Percentiles rank a stretch among this genome's conserved stretches.
phyloP scores from a whole-genome alignment of 2,888 invertebrate species.

The Apodemia hepburni region DNA sequence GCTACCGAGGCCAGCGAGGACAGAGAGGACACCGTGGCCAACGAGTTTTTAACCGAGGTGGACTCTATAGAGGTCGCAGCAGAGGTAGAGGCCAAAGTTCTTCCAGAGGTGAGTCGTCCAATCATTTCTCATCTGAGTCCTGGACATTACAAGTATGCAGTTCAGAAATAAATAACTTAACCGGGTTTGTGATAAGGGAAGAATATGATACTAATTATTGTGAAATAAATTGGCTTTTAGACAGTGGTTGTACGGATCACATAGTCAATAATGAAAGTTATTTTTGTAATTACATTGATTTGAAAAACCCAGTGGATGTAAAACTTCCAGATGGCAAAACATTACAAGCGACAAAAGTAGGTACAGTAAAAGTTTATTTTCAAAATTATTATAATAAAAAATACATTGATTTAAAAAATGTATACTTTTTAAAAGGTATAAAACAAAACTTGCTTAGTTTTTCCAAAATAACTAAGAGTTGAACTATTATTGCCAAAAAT shows the following conservation, averaged over 20 bases:
- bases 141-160: conserved; percentile 32
- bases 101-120: no score
- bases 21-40: conserved; percentile 9
- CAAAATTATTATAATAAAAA: conserved; percentile 2
- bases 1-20: conserved; percentile 24
- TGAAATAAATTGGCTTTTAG: conserved; percentile 34
- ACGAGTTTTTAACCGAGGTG: no score
- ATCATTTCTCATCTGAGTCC: conserved; percentile 28
- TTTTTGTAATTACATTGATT: conserved; percentile 26
- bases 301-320: conserved; percentile 22
- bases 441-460: no score
- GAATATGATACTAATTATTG: conserved; percentile 26
- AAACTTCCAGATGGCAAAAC: conserved; percentile 24
- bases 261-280: conserved; percentile 29
- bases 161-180: conserved; percentile 30
- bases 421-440: no score
- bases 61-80: no score
- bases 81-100: no score
- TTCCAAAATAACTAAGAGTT: no score
- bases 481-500: conserved; percentile 26
- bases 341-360: conserved; percentile 25
- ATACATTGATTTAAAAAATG: no score
- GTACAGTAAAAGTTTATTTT: conserved; percentile 30
- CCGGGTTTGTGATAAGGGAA: conserved; percentile 17
- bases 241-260: conserved; percentile 33